Evolutionary conservation across 2,797 vertebrate genomes (phyloP).

Genomic region (Squalus acanthias): DNA sequence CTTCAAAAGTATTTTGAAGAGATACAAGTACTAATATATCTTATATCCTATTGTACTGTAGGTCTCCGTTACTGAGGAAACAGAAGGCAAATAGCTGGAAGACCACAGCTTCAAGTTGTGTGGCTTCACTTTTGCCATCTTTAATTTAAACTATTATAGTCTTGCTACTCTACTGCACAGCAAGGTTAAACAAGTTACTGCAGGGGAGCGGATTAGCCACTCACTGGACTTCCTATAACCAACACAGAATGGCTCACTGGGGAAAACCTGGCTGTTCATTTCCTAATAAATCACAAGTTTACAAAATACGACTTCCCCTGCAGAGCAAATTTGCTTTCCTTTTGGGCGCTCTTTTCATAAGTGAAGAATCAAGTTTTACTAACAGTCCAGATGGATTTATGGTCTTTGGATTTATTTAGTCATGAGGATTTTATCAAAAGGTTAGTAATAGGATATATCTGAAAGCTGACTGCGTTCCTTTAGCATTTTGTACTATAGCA

Average conservation of each 20-base stretch:
- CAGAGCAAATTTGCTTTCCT: slow-evolving; percentile 22
- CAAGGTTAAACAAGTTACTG: slow-evolving; percentile 23
- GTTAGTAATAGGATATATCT: slow-evolving; percentile 22
- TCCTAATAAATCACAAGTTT: slow-evolving; percentile 34
- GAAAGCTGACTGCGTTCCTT: background rate
- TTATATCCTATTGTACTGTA: background rate
- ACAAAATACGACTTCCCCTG: slow-evolving; percentile 26
- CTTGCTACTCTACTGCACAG: background rate
- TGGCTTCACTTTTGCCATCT: background rate
- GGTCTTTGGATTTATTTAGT: slow-evolving; percentile 29
- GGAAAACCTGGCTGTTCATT: slow-evolving; percentile 35
- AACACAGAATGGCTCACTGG: slow-evolving; percentile 13
- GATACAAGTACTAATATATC: background rate
- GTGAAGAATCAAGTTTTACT: slow-evolving; percentile 33
- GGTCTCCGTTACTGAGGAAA: background rate
- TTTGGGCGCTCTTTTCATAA: background rate
- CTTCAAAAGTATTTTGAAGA: slow-evolving; percentile 15
- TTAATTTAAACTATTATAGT: slow-evolving; percentile 26
- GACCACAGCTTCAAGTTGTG: background rate
- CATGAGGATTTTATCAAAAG: slow-evolving; percentile 35
- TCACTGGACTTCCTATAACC: slow-evolving; percentile 17
- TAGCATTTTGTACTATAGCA: background rate
- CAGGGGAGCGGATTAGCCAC: slow-evolving; percentile 27
- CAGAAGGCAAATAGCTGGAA: background rate
- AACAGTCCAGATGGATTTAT: slow-evolving; percentile 16